A percentile compares a stretch with the other conserved stretches of the same genome.
Evolutionary conservation across 2,888 invertebrate genomes (phyloP).

Genomic region (Gerris lacustris): DNA sequence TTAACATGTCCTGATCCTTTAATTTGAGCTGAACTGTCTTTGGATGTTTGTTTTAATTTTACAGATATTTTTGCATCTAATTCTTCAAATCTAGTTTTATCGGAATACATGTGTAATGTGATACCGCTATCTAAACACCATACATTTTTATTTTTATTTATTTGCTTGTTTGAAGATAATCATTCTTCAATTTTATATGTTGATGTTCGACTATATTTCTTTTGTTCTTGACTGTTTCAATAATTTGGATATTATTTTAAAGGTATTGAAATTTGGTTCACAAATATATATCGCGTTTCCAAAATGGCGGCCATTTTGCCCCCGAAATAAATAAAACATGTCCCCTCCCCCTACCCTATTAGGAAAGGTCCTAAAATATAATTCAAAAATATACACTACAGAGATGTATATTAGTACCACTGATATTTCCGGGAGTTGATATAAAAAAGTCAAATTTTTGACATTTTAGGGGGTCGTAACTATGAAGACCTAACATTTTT

Average conservation of each 20-base stretch:
- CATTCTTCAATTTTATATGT: slow-evolving; percentile 8
- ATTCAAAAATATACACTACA: no score
- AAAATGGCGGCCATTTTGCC: no score
- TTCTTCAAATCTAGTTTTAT: neutral
- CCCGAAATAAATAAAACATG: no score
- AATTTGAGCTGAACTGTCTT: slow-evolving; percentile 9
- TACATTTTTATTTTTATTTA: neutral
- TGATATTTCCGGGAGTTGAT: no score
- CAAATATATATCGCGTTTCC: no score
- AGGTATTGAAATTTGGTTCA: no score
- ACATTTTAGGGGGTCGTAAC: no score
- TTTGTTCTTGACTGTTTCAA: slow-evolving; percentile 1
- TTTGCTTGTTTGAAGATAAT: slow-evolving; percentile 4
- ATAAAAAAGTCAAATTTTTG: no score
- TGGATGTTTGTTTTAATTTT: slow-evolving; percentile 11
- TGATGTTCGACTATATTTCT: neutral
- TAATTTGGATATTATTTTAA: slow-evolving; percentile 5
- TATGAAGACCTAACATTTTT: no score
- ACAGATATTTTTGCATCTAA: neutral
- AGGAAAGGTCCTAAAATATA: no score
- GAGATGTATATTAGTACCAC: no score
- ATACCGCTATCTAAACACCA: slow-evolving; percentile 17
- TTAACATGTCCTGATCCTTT: slow-evolving; percentile 13
- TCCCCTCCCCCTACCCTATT: no score
- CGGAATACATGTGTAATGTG: slow-evolving; percentile 15